A percentile compares a stretch with the other conserved stretches of the same genome.
Evolutionary conservation across 1,140 invertebrate genomes (phyloP).

Genomic region (Ostrea denselamellosa): DNA sequence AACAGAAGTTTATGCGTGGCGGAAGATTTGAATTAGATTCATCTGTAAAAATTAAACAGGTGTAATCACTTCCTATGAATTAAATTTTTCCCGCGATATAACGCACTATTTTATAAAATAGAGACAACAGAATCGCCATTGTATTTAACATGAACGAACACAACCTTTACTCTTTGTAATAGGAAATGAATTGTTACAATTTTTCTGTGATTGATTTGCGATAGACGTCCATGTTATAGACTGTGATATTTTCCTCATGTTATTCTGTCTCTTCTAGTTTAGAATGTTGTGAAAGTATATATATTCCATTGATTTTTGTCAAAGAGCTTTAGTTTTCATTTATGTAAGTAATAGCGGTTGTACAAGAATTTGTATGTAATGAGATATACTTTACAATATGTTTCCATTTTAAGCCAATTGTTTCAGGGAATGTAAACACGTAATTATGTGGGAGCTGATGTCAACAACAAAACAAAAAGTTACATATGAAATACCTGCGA

Average conservation of each 20-base stretch:
- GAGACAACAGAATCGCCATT: too few species aligned
- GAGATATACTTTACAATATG: neutral
- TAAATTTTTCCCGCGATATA: too few species aligned
- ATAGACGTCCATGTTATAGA: constrained; percentile 22
- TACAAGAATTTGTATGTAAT: neutral
- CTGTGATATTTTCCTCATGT: constrained; percentile 25
- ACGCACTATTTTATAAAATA: too few species aligned
- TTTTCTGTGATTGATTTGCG: neutral
- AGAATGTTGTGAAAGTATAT: neutral
- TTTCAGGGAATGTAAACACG: neutral
- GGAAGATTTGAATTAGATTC: neutral
- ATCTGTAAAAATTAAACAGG: neutral
- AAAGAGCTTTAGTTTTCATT: constrained; percentile 12
- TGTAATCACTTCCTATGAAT: too few species aligned
- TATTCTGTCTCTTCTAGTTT: constrained; percentile 8
- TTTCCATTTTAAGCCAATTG: neutral
- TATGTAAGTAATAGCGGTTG: neutral
- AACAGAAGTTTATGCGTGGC: neutral
- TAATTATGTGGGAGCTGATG: neutral
- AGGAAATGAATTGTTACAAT: neutral
- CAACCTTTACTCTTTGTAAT: neutral
- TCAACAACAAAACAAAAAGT: neutral
- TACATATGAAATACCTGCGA: neutral
- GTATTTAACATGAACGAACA: neutral
- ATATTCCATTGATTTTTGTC: neutral